phyloP scores from a whole-genome alignment of 2,888 invertebrate species.

The Aphelenchoides bicaudatus region DNA sequence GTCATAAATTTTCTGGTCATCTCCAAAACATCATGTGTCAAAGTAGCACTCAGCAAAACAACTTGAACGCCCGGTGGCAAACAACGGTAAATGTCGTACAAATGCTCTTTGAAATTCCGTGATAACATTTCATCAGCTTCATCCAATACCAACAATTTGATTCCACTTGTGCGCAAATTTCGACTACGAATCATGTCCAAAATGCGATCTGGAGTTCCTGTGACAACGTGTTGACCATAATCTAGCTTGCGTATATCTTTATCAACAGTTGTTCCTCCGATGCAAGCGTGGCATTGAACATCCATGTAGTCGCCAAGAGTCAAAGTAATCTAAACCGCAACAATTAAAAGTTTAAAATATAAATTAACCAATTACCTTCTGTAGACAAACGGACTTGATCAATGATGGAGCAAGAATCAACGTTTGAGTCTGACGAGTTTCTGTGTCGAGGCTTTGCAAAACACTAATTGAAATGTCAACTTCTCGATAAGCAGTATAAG shows the following conservation, averaged over 20 bases:
- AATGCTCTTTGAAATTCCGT: constrained; percentile 98
- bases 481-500: no score
- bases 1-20: constrained; percentile 99
- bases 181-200: constrained; percentile 82
- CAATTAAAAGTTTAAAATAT: neutral
- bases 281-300: constrained; percentile 97
- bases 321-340: constrained; percentile 71
- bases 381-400: constrained; percentile 94
- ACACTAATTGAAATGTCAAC: constrained; percentile 96
- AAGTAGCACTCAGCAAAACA: constrained; percentile 88
- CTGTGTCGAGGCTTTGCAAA: constrained; percentile 84
- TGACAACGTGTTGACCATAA: constrained; percentile 97
- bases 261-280: constrained; percentile 95
- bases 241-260: constrained; percentile 97
- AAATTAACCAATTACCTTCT: constrained; percentile 71
- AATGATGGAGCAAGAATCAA: constrained; percentile 89
- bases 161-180: constrained; percentile 81
- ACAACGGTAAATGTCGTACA: constrained; percentile 97
- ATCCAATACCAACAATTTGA: constrained; percentile 93
- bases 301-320: constrained; percentile 97
- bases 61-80: constrained; percentile 89
- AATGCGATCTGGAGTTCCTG: constrained; percentile 95
- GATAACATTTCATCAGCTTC: constrained; percentile 99
- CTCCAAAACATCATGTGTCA: constrained; percentile 97
- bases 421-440: constrained; percentile 78